Base-by-base conservation (phyloP, 2,888 invertebrate genomes). In the Polyommatus iphigenia region DNA sequence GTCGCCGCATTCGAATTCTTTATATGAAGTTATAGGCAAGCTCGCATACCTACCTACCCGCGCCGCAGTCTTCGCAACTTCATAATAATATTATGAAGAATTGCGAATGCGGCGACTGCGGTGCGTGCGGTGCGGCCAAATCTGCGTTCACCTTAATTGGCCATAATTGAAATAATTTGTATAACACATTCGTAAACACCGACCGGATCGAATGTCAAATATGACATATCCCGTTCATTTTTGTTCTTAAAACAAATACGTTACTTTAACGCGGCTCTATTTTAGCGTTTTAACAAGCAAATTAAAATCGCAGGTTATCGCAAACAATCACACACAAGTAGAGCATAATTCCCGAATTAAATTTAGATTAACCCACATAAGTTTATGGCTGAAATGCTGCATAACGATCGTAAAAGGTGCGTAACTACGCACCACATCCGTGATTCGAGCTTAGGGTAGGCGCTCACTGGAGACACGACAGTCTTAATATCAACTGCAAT, bases 321-420 rank as follows among this genome's bases (percentile, higher is more conserved):
- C 32, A 29, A 71, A 13, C 46, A 73, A 15, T 46, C 20, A n/a
- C 20, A 29, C 29, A 62, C 73, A 79, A 79, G 71, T 41, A 77
- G 79, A 78, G 79, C 78, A 77, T 59, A 71, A 76, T 76, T 77
- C 46, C 73, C 76, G 62, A 75, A 73, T 78, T 80, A 80, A 79
- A 79, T 82, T 76, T 59, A 78, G 78, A 78, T 77, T 80, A 80
- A 80, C 82, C 80, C 77, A 82, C 79, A 79, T 80, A 77, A 75
- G 73, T 78, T 78, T 79, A 77, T 78, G 77, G 79, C 78, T 71
- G 77, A 79, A 80, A 81, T 87, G 85, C 81, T 83, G 82, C 83
- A 83, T 85, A 82, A 84, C 83, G 79, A 83, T 84, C 83, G 83
- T 87, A 85, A 84, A 84, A 83, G 83, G 82, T 83, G 82, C 79